Base-by-base conservation (phyloP, 2,888 invertebrate genomes). In the Cacoxenus indagator region DNA sequence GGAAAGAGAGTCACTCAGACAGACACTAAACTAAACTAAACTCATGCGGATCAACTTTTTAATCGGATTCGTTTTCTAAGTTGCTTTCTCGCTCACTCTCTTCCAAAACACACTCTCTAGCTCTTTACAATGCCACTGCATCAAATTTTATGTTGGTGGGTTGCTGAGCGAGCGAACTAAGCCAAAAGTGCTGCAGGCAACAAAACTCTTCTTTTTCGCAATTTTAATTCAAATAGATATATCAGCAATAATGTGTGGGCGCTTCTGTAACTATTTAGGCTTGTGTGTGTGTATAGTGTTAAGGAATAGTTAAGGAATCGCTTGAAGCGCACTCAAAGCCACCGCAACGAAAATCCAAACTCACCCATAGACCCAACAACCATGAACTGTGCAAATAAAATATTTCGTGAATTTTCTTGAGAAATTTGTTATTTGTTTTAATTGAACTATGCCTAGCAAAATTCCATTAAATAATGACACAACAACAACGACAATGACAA, bases 31-130 rank as follows among this genome's bases (percentile, higher is more conserved):
- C 43, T 29, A 64, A 64, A 64, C 66, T 45, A 72, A 82, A 80
- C 81, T 80, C 78, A 81, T 79, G 76, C 74, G 80, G 75, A 67
- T 81, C 67, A 80, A 82, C 76, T 80, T 80, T 82, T 77, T 77
- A 80, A 82, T 78, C 81, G 79, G 79, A 82, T 82, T 82, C 79
- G 71, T 11, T 31, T 71, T 72, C 78, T 57, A 37, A 37, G 9
- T 43, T 51, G 17, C 51, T 51, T 22, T 51, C 51, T 72, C 80
- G 73, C 82, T 80, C 76, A 74, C 82, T 71, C 43, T 17, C 26
- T 59, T n/a, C n/a, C n/a, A n/a, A n/a, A n/a, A n/a, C n/a, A n/a
- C n/a, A n/a, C n/a, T n/a, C n/a, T n/a, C n/a, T n/a, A n/a, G n/a
- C n/a, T n/a, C n/a, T n/a, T n/a, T n/a, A n/a, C 14, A 37, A 14